Evolutionary conservation across 2,113 vertebrate species (phyloP).

Genomic region (Corapipo altera): DNA sequence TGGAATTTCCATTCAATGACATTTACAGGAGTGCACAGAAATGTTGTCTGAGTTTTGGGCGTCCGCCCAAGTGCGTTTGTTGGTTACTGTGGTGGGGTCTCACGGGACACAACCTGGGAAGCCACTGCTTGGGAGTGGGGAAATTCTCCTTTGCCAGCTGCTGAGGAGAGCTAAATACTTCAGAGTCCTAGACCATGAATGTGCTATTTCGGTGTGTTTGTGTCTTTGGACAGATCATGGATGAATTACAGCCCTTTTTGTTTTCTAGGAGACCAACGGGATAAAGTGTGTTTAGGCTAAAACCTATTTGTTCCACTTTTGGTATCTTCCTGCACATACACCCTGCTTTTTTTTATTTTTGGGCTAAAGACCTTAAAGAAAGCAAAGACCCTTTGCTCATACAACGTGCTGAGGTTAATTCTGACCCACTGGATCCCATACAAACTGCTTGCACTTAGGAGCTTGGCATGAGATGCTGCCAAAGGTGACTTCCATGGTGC

Average conservation of each 20-base stretch:
- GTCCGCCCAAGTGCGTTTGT: not conserved
- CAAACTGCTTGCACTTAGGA: not conserved
- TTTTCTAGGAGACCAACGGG: not conserved
- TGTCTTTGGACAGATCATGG: not conserved
- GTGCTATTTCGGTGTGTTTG: not conserved
- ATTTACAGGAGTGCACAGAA: not conserved
- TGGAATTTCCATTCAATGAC: not conserved
- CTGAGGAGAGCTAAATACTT: not conserved
- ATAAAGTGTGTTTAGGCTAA: not conserved
- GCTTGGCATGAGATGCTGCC: not conserved
- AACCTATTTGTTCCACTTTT: not conserved
- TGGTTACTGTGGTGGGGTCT: not conserved
- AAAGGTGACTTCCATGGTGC: not conserved
- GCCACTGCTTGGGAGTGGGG: not conserved
- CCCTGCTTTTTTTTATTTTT: not conserved
- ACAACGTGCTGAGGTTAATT: not conserved
- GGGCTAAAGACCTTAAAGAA: not conserved
- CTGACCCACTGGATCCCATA: not conserved
- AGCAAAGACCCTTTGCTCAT: not conserved
- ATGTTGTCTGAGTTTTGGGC: not conserved
- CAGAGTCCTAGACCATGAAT: not conserved
- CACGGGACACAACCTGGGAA: not conserved
- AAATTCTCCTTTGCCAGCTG: not conserved
- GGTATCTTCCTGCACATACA: not conserved
- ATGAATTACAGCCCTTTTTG: not conserved